phyloP scores from a whole-genome alignment of 2,113 vertebrate species.

The Xiphorhynchus elegans region DNA sequence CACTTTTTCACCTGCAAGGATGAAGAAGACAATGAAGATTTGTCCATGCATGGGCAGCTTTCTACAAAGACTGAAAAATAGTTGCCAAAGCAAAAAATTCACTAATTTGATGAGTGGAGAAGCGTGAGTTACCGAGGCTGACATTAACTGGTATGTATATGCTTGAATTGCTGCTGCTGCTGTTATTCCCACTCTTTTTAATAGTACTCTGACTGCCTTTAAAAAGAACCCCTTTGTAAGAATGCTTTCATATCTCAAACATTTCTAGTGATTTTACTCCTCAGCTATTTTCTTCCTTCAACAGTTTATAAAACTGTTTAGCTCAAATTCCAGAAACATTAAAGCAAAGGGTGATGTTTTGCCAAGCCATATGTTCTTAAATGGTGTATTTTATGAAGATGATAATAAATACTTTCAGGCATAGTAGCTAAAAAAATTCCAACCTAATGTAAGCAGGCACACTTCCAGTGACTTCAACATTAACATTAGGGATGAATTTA shows the following conservation, averaged over 20 bases:
- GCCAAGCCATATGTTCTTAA: conserved; percentile 40
- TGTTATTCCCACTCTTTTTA: neutral
- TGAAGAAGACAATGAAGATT: neutral
- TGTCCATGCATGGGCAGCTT: neutral
- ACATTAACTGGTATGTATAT: neutral
- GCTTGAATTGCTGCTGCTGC: neutral
- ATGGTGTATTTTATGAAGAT: conserved; percentile 32
- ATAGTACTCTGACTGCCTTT: neutral
- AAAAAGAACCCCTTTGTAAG: neutral
- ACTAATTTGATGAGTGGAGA: neutral
- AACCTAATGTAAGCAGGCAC: neutral
- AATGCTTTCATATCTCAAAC: neutral
- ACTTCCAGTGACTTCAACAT: neutral
- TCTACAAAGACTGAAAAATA: neutral
- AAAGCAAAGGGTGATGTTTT: conserved; percentile 27
- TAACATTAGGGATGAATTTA: neutral
- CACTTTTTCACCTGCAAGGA: neutral
- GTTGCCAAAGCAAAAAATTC: neutral
- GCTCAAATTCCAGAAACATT: neutral
- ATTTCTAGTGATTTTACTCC: neutral
- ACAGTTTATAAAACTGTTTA: neutral
- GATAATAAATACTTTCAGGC: conserved; percentile 46
- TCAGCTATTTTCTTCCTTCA: conserved; percentile 6
- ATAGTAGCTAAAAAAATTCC: neutral
- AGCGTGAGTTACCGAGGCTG: neutral